Base-by-base conservation (phyloP, 2,113 vertebrate genomes). In the Anhinga rufa region DNA sequence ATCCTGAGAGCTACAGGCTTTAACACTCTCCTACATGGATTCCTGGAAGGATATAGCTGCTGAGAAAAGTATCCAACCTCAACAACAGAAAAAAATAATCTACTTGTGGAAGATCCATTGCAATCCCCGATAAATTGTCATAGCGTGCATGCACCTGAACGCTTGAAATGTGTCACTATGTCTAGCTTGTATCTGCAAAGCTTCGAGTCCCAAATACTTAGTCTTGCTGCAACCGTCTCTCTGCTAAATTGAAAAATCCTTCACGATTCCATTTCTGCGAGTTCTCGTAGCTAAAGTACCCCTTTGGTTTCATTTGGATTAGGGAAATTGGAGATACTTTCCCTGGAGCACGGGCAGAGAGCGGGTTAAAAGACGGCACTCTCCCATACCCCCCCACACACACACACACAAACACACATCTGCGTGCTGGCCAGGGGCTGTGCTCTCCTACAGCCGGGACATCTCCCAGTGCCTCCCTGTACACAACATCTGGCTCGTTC, bases 91-190 rank as follows among this genome's bases (percentile, higher is more conserved):
- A 72, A 44, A 52, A 29, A 17, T 34, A 10, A 10, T 17, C 34
- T 48, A 4, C 1, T 0, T 29, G 17, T 65, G 80, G 25, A 66
- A 95, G 60, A 36, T 62, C 58, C 32, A 17, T n/a, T 28, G 26
- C 36, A 91, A 26, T 77, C 60, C 46, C 75, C 1, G 1, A 26
- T 52, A 54, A 77, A 36, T 8, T 26, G 11, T 10, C 10, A 55
- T 19, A 49, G 22, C 1, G 10, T 0, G 9, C 9, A 26, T 26
- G 40, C 15, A 26, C 28, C 12, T 2, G 2, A 86, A 64, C 48
- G 11, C 20, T 58, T 81, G 51, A 80, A 76, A 62, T 19, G 5
- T 55, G 17, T 61, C 24, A 1, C 21, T 69, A 6, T 75, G 74
- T 49, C 76, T 74, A 70, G 36, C 15, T 77, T 58, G 9, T 40